Evolutionary conservation across 2,113 vertebrate species (phyloP).

Genomic region (Turdus rufiventris): DNA sequence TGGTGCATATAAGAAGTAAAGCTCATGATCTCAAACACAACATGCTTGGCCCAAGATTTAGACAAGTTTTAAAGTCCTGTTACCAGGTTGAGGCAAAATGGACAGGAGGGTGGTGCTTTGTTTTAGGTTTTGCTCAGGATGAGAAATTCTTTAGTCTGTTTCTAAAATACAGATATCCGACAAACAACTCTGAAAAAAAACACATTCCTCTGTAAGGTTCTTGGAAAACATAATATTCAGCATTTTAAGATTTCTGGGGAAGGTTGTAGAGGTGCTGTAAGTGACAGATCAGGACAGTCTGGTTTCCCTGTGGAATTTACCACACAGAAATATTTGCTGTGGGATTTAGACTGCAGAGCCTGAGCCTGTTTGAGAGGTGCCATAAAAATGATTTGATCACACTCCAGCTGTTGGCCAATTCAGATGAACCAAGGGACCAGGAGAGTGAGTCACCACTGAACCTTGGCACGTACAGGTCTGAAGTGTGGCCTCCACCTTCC

Average conservation of each 20-base stretch:
- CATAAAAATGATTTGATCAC: background rate
- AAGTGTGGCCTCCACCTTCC: background rate
- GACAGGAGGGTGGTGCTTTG: background rate
- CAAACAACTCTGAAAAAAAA: background rate
- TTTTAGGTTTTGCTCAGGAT: background rate
- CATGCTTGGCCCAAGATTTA: background rate
- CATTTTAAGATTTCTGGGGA: background rate
- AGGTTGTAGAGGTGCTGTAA: background rate
- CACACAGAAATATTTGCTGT: background rate
- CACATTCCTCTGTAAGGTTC: background rate
- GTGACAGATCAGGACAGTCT: background rate
- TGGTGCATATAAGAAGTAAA: background rate
- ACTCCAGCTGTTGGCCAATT: background rate
- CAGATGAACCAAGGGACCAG: accelerated
- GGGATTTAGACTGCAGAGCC: background rate
- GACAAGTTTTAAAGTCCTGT: background rate
- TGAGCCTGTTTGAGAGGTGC: background rate
- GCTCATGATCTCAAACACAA: accelerated
- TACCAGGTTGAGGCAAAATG: background rate
- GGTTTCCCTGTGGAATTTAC: background rate
- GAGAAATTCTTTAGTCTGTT: background rate
- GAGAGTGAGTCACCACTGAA: background rate
- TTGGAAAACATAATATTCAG: background rate
- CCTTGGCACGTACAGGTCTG: background rate
- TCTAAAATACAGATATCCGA: background rate